A percentile compares a stretch with the other conserved stretches of the same genome.
phyloP scores from a whole-genome alignment of 2,797 vertebrate genomes.

The Sebastes elongatus region DNA sequence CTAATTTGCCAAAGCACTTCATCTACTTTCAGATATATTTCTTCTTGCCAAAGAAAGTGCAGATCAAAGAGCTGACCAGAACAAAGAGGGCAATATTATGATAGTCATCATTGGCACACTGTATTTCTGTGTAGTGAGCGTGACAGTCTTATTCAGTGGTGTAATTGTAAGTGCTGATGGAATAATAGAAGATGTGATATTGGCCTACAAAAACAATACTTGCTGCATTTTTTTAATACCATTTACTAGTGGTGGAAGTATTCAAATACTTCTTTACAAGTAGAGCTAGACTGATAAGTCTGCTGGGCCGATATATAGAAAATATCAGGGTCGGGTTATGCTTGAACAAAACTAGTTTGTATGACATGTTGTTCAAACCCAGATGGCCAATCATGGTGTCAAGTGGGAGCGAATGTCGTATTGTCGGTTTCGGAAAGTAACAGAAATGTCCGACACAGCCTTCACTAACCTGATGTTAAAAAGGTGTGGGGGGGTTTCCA shows the following conservation, averaged over 20 bases:
- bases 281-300: neutral
- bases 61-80: slow-evolving; percentile 18
- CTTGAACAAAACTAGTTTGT: neutral
- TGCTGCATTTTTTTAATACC: neutral
- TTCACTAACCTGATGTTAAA: neutral
- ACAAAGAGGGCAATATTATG: slow-evolving; percentile 3
- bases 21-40: slow-evolving; percentile 22
- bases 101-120: neutral
- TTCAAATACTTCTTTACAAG: neutral
- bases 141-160: neutral
- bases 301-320: neutral
- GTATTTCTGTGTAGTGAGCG: neutral
- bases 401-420: neutral
- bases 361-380: neutral
- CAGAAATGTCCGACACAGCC: neutral
- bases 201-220: neutral
- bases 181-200: neutral
- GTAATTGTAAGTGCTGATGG: neutral
- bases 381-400: neutral
- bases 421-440: neutral
- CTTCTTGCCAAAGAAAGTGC: slow-evolving; percentile 9
- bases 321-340: neutral
- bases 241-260: neutral
- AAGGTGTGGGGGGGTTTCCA: neutral
- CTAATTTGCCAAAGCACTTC: slow-evolving; percentile 20